Evolutionary conservation across 2,797 vertebrate genomes (phyloP), one percentile per base, ranked within the genome.

Genomic region (Pogoniulus pusillus): DNA sequence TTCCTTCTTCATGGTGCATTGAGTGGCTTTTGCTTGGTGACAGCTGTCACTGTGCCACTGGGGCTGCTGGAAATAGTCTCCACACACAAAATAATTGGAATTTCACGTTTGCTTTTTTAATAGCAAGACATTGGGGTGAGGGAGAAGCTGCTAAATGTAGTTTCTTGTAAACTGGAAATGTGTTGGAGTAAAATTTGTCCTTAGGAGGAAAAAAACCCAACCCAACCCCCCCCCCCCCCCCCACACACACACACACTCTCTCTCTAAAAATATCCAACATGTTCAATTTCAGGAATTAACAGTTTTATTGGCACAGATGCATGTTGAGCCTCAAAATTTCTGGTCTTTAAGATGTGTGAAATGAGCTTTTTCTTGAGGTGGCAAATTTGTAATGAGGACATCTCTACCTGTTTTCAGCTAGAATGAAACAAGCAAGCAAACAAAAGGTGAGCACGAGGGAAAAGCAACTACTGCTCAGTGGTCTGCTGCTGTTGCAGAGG

Each of bases 51-150:
- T 3, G 29, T 70, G 79, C 90, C 87, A 49, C 41, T 4, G 45
- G 68, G 57, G 34, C 89, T 90, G 90, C 73, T 85, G 92, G 69
- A 76, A 91, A 49, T 18, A 68, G n/a, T 74, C 87, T 77, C 65
- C 59, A 32, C 68, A 14, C 26, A 39, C 34, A 30, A 51, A 82
- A 72, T 4, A 41, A 49, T 47, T 54, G 54, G 75, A 65, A 77
- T 76, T 92, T 57, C 66, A 80, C n/a, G 5, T 85, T 88, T 32
- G 6, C 39, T 82, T 94, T 90, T 91, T 90, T 35, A 89, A 77
- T 74, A 82, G 86, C 65, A 80, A 3, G 17, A 11, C 58, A 8
- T 7, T 29, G 41, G 41, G 41, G 14, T 41, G 41, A 9, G 7
- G 47, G 23, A 23, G 49, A 72, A 90, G 85, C 47, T 57, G 86